A percentile compares a stretch with the other conserved stretches of the same genome.
phyloP scores from a whole-genome alignment of 2,113 vertebrate species.

The Rhabdomys dilectus region DNA sequence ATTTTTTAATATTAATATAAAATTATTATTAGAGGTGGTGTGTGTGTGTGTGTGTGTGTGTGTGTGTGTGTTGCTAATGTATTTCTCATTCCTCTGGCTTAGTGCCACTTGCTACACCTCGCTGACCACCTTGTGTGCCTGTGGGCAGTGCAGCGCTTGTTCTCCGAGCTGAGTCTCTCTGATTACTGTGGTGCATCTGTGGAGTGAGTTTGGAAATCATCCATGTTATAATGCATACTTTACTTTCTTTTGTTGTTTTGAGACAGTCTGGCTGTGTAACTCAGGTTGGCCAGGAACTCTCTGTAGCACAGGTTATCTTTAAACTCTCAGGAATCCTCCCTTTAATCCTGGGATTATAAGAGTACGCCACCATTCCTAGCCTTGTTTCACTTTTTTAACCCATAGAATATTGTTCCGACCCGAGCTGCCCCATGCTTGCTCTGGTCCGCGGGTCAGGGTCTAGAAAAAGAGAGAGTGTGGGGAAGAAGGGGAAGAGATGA shows the following conservation, averaged over 20 bases:
- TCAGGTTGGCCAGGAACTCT: background rate
- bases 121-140: background rate
- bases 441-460: too few species aligned
- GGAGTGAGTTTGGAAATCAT: slow-evolving; percentile 1
- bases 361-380: background rate
- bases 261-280: background rate
- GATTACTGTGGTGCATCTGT: background rate
- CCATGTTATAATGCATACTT: background rate
- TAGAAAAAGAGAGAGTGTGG: too few species aligned
- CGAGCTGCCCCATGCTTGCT: too few species aligned
- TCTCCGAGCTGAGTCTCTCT: background rate
- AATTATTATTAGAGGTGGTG: background rate
- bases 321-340: background rate
- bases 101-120: background rate
- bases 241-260: background rate
- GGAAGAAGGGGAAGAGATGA: too few species aligned
- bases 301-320: background rate
- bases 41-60: background rate
- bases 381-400: slow-evolving; percentile 6
- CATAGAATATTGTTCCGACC: background rate
- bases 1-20: background rate
- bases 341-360: background rate
- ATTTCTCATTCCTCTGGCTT: background rate
- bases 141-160: background rate
- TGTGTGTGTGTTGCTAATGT: background rate